These are phyloP conservation scores for Platalea minor DNA, from an alignment of 2,797 vertebrate species.

Conservation along the genomic window DNA sequence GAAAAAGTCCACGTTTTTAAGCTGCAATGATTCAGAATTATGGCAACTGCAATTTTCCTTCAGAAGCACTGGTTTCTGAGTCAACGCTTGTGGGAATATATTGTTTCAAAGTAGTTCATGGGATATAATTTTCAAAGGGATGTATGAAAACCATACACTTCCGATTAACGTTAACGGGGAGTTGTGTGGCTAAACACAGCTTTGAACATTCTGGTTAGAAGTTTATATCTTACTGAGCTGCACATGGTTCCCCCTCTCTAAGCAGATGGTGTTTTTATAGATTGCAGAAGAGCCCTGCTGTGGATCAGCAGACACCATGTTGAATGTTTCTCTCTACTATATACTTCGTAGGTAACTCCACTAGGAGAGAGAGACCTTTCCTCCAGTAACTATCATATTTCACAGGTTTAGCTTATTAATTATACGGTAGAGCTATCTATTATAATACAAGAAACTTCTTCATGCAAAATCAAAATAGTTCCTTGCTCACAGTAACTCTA, in stretches of 20 bases:
- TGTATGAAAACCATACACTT: constrained; percentile 46
- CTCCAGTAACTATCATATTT: neutral
- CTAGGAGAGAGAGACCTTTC: neutral
- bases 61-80: neutral
- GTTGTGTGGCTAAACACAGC: neutral
- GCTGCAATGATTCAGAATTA: neutral
- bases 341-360: neutral
- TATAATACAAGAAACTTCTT: neutral
- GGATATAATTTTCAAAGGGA: constrained; percentile 53
- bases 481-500: neutral
- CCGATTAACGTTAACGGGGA: constrained; percentile 28
- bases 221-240: neutral
- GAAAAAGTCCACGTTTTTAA: neutral
- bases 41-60: neutral
- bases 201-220: constrained; percentile 38
- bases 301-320: neutral
- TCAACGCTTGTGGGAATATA: constrained; percentile 28
- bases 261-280: neutral
- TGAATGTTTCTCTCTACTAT: neutral
- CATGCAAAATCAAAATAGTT: neutral
- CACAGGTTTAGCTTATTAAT: neutral
- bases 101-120: constrained; percentile 48
- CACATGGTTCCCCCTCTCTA: neutral
- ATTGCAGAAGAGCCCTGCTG: neutral
- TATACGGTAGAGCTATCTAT: neutral